Evolutionary conservation across 2,797 vertebrate genomes (phyloP).

Genomic region (Pseudochaenichthys georgianus): DNA sequence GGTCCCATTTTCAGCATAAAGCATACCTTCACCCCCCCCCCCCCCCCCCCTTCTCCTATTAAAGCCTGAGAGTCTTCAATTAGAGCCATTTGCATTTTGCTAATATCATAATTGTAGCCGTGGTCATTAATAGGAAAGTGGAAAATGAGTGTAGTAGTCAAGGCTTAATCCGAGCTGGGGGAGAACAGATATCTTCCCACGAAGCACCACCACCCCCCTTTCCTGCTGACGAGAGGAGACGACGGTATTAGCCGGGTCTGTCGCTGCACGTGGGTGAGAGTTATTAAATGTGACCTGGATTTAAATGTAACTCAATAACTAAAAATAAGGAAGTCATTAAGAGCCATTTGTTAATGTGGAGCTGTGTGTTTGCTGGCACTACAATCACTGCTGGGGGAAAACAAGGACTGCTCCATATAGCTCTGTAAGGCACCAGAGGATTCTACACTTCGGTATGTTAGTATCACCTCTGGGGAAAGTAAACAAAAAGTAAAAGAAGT

Average conservation of each 20-base stretch:
- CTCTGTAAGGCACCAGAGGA: slow-evolving; percentile 14
- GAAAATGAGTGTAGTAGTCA: slow-evolving; percentile 81
- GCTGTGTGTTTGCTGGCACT: slow-evolving; percentile 45
- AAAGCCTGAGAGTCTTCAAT: slow-evolving; percentile 88
- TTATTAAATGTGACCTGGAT: slow-evolving; percentile 79
- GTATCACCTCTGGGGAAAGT: slow-evolving; percentile 32
- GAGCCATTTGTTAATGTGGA: slow-evolving; percentile 65
- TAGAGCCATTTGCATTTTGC: slow-evolving; percentile 87
- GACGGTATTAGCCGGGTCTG: slow-evolving; percentile 64
- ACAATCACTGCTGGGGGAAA: slow-evolving; percentile 16
- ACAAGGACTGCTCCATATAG: slow-evolving; percentile 30
- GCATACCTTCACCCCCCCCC: slow-evolving; percentile 76
- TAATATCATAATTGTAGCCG: slow-evolving; percentile 89
- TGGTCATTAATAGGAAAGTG: slow-evolving; percentile 86
- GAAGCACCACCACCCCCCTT: slow-evolving; percentile 23
- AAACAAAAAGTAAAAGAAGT: slow-evolving; percentile 3
- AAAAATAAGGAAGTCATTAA: slow-evolving; percentile 77
- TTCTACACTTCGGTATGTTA: slow-evolving; percentile 7
- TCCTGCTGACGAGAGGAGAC: slow-evolving; percentile 60
- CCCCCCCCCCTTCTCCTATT: slow-evolving; percentile 71
- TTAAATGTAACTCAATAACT: slow-evolving; percentile 81
- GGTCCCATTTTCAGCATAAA: slow-evolving; percentile 78
- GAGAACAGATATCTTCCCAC: slow-evolving; percentile 68
- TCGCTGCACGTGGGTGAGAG: slow-evolving; percentile 54
- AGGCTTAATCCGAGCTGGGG: slow-evolving; percentile 76